A percentile compares a stretch with the other conserved stretches of the same genome.
Evolutionary conservation across 2,797 vertebrate genomes (phyloP).

Genomic region (Stomatorhinus walkeri): DNA sequence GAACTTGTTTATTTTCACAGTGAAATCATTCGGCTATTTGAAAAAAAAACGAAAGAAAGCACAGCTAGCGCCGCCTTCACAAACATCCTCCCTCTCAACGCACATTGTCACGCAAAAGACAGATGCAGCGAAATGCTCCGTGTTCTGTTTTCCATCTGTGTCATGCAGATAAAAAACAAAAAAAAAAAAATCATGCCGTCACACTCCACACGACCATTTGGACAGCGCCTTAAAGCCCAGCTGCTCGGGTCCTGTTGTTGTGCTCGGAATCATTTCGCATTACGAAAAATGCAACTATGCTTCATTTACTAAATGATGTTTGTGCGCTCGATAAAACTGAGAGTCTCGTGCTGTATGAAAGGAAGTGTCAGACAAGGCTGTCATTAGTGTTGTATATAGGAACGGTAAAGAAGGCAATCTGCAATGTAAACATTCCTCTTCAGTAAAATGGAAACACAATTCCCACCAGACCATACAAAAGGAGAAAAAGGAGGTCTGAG

Average conservation of each 20-base stretch:
- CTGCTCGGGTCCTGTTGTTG: neutral
- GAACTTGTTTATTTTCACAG: conserved; percentile 59
- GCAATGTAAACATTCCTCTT: conserved; percentile 17
- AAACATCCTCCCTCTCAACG: conserved; percentile 41
- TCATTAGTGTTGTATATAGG: conserved; percentile 17
- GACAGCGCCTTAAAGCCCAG: neutral
- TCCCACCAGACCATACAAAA: neutral
- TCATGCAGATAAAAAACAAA: neutral
- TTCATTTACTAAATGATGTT: neutral
- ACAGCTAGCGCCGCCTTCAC: conserved; percentile 30
- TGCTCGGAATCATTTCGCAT: neutral
- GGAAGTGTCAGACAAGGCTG: neutral
- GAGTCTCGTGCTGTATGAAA: neutral
- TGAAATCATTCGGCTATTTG: conserved; percentile 37
- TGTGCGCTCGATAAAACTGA: neutral
- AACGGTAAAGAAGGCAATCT: neutral
- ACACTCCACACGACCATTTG: neutral
- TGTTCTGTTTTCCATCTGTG: neutral
- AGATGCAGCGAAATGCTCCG: conserved; percentile 19
- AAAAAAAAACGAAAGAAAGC: neutral
- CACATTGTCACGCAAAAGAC: conserved; percentile 26
- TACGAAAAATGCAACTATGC: neutral
- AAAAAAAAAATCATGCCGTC: neutral
- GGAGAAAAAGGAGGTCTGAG: neutral
- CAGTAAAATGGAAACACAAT: neutral